Evolutionary conservation across 2,797 vertebrate genomes (phyloP).

Genomic region (Artibeus jamaicensis): DNA sequence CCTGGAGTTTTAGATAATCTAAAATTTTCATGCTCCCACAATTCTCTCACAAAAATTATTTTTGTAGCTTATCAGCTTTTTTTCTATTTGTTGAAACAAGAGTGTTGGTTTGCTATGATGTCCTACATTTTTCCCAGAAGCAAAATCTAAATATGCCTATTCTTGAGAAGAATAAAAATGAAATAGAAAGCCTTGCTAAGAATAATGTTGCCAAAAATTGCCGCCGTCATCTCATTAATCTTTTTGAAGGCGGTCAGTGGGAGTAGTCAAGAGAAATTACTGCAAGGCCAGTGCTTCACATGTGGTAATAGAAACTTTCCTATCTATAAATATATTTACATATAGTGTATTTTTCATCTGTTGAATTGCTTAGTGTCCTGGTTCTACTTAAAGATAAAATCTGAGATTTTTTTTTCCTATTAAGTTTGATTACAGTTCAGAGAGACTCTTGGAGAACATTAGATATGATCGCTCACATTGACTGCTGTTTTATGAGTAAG

Average conservation of each 20-base stretch:
- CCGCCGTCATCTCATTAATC: neutral
- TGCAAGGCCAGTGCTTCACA: neutral
- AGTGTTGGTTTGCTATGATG: neutral
- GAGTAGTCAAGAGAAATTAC: neutral
- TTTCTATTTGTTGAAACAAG: slow-evolving; percentile 1
- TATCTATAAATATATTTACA: neutral
- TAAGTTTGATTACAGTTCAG: neutral
- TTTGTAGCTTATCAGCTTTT: neutral
- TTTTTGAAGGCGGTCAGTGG: neutral
- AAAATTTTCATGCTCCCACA: neutral
- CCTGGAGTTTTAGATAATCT: neutral
- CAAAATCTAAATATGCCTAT: neutral
- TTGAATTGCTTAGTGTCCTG: neutral
- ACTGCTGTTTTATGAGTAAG: neutral
- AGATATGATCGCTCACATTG: neutral
- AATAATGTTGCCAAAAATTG: neutral
- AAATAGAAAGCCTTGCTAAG: slow-evolving; percentile 1
- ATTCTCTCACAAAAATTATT: neutral
- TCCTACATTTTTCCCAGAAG: neutral
- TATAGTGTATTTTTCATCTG: neutral
- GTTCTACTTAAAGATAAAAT: neutral
- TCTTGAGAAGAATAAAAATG: neutral
- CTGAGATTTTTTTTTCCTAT: neutral
- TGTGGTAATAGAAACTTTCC: neutral
- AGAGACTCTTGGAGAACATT: neutral